These are phyloP conservation scores for Drosophila leontia DNA, from an alignment of 1,140 invertebrate species.

Conservation along the genomic window DNA sequence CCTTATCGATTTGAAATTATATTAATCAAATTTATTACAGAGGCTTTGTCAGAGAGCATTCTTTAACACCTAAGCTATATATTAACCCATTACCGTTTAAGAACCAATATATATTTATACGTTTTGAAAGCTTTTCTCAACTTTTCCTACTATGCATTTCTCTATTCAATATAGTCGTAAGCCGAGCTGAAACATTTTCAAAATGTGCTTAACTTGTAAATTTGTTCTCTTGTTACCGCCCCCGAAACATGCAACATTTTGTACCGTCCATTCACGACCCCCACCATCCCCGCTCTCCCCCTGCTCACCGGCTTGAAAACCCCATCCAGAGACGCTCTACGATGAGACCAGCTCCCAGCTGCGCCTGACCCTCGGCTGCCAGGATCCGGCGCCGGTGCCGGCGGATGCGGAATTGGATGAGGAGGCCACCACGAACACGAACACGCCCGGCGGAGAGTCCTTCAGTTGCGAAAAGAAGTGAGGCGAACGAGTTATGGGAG, in stretches of 20 bases:
- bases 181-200: slow-evolving; percentile 40
- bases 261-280: slow-evolving; percentile 52
- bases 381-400: slow-evolving; percentile 44
- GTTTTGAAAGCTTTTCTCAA: slow-evolving; percentile 55
- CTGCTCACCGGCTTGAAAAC: slow-evolving; percentile 17
- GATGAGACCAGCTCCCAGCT: slow-evolving; percentile 67
- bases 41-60: slow-evolving; percentile 25
- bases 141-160: slow-evolving; percentile 51
- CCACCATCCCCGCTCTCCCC: slow-evolving; percentile 11
- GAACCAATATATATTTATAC: slow-evolving; percentile 17
- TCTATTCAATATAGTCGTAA: slow-evolving; percentile 49
- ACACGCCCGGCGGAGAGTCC: slow-evolving; percentile 19
- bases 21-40: background rate
- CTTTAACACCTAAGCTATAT: slow-evolving; percentile 19
- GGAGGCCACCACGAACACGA: slow-evolving; percentile 16
- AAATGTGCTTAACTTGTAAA: slow-evolving; percentile 74
- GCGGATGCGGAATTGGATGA: slow-evolving; percentile 49
- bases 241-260: slow-evolving; percentile 67
- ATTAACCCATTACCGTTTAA: slow-evolving; percentile 22
- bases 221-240: slow-evolving; percentile 76
- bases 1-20: slow-evolving; percentile 13
- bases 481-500: slow-evolving; percentile 8
- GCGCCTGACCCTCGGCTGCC: slow-evolving; percentile 48
- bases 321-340: slow-evolving; percentile 70
- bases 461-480: slow-evolving; percentile 60